phyloP scores from a whole-genome alignment of 2,797 vertebrate genomes.

The Aphelocoma californica region DNA sequence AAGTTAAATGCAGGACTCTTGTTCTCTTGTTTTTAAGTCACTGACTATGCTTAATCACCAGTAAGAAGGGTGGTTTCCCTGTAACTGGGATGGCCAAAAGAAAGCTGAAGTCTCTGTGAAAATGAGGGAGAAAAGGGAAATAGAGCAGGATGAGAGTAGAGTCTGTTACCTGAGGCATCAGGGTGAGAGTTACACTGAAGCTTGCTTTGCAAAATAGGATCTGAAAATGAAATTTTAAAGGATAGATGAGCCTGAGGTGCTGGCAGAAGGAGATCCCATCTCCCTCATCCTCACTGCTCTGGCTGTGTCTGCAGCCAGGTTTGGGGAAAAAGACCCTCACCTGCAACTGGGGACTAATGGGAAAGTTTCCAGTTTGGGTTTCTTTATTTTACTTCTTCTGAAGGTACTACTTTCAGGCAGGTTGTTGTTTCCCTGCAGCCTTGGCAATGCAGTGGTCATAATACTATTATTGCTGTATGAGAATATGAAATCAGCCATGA shows the following conservation, averaged over 20 bases:
- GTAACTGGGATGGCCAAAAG: background rate
- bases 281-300: background rate
- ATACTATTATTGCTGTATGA: background rate
- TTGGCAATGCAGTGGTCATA: background rate
- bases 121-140: background rate
- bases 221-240: background rate
- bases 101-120: background rate
- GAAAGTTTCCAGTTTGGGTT: background rate
- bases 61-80: background rate
- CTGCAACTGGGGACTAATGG: background rate
- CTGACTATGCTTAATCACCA: background rate
- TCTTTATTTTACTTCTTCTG: background rate
- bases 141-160: background rate
- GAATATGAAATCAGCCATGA: constrained; percentile 26
- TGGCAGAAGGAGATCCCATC: background rate
- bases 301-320: background rate
- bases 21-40: background rate
- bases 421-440: background rate
- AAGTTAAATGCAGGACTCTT: background rate
- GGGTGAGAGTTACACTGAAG: background rate
- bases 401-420: background rate
- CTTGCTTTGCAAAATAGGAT: background rate
- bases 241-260: accelerated
- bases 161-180: background rate
- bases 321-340: background rate